Base-by-base conservation (phyloP, 1,140 invertebrate genomes). In the Drosophila oshimai region DNA sequence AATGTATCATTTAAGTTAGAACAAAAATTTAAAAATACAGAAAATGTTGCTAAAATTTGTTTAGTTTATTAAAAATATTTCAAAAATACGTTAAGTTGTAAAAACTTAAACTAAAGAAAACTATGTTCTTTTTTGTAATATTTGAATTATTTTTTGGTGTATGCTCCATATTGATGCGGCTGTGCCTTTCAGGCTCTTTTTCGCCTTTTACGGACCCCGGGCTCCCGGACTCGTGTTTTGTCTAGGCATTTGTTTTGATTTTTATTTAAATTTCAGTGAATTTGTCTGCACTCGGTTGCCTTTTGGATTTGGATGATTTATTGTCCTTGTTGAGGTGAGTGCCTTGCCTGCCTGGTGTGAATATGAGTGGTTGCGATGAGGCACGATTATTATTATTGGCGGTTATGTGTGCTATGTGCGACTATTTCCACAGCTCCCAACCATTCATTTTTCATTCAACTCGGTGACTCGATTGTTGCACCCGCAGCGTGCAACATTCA, bases 121-220 rank as follows among this genome's bases (percentile, higher is more conserved):
- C n/a, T n/a, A n/a, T n/a, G n/a, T n/a, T n/a, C n/a, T n/a, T n/a
- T n/a, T n/a, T n/a, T n/a, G n/a, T n/a, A n/a, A n/a, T 3, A 42
- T 3, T 3, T 2, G 0, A 2, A 5, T 24, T 57, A n/a, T 9
- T 28, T 28, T 37, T 1, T 6, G 13, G 28, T 46, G 24, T 58
- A 61, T 84, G 79, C 79, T 86, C 80, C 71, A 84, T 65, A 71
- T 84, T 84, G 79, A 79, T 84, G 80, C 79, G 70, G 74, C 74
- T 50, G n/a, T 22, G 49, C 64, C 65, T 80, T 80, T 81, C 64
- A 60, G 72, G 36, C 71, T 54, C 70, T 62, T 61, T 54, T 60
- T 67, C 31, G 73, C 73, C 74, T 74, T 87, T 76, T 73, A 51
- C 53, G 41, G 50, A 20, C 46, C 12, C 36, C 53, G 13, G 22